Base-by-base conservation (phyloP, 2,113 vertebrate genomes). In the Petrocephalus zakoni region DNA sequence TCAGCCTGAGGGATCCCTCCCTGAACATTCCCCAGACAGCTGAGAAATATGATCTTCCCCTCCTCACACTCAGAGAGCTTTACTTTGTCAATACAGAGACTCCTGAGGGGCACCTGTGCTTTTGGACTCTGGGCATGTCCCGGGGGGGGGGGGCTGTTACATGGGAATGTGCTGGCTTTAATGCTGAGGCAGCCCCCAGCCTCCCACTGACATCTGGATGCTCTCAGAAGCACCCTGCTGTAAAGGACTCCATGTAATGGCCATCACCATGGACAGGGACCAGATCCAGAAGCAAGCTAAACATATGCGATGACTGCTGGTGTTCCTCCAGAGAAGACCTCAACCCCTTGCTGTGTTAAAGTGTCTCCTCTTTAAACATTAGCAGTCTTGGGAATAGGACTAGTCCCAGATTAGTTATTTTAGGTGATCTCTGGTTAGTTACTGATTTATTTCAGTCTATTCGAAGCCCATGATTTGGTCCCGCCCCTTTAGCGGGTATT, bases 401-500 rank as follows among this genome's bases (percentile, higher is more conserved):
- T 46, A 10, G 78, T 90, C 56, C 51, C 56, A 0, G 58, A 87
- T 89, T n/a, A 87, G 46, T 64, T 72, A 25, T 51, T 64, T 72
- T 29, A 22, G 61, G 10, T 87, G 58, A 68, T 22, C 58, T 46
- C 42, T 34, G 22, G 53, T 86, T 56, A 42, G 58, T 29, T 47
- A 13, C 13, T 49, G 46, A 49, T 52, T 52, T 85, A 17, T 85
- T 29, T 55, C 51, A 34, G 51, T 29, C 25, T 86, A 11, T 55
- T 53, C n/a, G 37, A 34, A 34, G 11, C 58, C 87, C 19, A 1
- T 22, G 61, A 61, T 89, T 78, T 25, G 37, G 87, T 82, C 84
- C 87, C 88, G 58, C 84, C n/a, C 72, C 42, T 58, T 55, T n/a
- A 37, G 90, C 89, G 90, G 85, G 92, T 93, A 91, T 89, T 93